Percentiles rank a stretch among this genome's conserved stretches.
These are phyloP conservation scores for Pogona vitticeps DNA, from an alignment of 2,113 vertebrate species.

Conservation along the genomic window DNA sequence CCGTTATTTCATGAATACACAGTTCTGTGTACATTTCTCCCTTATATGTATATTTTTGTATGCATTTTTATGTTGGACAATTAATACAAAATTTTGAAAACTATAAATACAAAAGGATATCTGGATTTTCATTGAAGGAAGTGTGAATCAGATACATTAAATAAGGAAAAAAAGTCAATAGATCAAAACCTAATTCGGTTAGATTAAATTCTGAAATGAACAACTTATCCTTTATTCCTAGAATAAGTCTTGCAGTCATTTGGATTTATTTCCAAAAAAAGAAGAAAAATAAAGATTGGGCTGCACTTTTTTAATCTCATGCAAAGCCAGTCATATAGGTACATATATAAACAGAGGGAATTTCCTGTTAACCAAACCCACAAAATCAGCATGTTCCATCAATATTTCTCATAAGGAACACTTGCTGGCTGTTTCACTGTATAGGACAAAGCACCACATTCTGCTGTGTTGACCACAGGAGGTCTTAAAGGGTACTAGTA, in stretches of 20 bases:
- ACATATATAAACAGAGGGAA: not conserved
- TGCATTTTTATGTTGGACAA: no score
- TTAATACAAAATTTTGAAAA: no score
- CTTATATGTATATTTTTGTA: no score
- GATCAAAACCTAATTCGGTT: no score
- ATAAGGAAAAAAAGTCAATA: no score
- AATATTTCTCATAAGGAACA: not conserved
- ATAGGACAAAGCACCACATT: not conserved
- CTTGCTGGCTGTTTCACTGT: not conserved
- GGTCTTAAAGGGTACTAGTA: no score
- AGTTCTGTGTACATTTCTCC: not conserved
- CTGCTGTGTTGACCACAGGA: not conserved
- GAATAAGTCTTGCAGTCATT: not conserved
- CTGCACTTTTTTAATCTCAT: not conserved
- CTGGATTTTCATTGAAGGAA: not conserved
- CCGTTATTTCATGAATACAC: not conserved
- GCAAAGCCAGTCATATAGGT: not conserved
- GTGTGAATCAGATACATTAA: not conserved
- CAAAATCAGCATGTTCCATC: no score
- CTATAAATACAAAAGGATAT: not conserved
- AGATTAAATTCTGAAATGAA: no score
- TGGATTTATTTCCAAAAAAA: not conserved
- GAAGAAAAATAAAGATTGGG: not conserved
- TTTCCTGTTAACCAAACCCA: no score
- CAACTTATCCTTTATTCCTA: no score